Evolutionary conservation across 2,797 vertebrate genomes (phyloP).

Genomic region (Siniperca obscura): DNA sequence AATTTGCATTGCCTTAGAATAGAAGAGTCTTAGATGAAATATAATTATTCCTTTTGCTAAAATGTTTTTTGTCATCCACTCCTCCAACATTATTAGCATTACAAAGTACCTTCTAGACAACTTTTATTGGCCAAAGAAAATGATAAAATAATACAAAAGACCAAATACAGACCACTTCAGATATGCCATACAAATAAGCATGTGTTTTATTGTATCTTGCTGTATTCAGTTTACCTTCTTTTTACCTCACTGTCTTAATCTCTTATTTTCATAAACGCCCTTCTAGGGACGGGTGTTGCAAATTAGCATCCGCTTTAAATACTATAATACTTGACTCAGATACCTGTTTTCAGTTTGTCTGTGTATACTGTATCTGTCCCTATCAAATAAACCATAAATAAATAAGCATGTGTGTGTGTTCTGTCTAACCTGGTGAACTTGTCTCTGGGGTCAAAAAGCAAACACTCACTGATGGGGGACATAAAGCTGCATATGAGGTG

Average conservation of each 20-base stretch:
- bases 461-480: conserved; percentile 68
- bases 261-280: no score
- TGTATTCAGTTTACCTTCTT: no score
- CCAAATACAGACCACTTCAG: neutral
- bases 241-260: no score
- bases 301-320: no score
- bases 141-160: conserved; percentile 20
- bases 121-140: conserved; percentile 7
- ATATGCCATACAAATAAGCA: neutral
- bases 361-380: no score
- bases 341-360: no score
- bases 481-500: conserved; percentile 68
- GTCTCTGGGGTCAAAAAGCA: conserved; percentile 54
- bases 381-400: neutral
- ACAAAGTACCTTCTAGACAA: conserved; percentile 4
- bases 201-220: neutral
- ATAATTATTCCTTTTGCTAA: conserved; percentile 1
- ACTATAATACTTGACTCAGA: no score
- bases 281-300: no score
- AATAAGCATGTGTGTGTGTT: neutral
- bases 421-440: conserved; percentile 2
- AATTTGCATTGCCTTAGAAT: conserved; percentile 19
- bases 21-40: neutral
- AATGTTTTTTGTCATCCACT: conserved; percentile 36
- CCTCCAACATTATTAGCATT: conserved; percentile 23